phyloP scores from a whole-genome alignment of 2,888 invertebrate genomes.

The Drosophila paranaensis region DNA sequence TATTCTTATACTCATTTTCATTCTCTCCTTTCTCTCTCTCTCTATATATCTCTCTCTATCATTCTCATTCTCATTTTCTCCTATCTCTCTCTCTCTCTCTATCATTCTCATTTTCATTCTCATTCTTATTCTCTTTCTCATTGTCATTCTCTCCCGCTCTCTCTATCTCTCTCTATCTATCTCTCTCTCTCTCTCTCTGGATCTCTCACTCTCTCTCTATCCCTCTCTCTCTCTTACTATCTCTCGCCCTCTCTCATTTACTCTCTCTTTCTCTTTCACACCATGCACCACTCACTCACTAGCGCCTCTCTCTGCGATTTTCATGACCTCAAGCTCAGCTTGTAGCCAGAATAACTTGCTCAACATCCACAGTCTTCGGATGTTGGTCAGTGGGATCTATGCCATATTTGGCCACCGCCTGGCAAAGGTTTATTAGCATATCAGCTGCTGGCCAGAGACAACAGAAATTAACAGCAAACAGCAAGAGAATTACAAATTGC shows the following conservation, averaged over 20 bases:
- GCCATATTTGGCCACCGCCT: slow-evolving; percentile 6
- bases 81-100: no score
- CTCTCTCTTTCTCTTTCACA: no score
- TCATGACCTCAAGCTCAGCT: not conserved
- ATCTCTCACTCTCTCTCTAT: no score
- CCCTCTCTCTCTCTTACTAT: no score
- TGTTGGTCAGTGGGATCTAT: slow-evolving; percentile 11
- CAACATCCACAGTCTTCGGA: not conserved
- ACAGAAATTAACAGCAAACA: slow-evolving; percentile 11
- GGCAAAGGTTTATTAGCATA: slow-evolving; percentile 36
- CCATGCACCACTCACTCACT: not conserved
- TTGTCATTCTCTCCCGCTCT: no score
- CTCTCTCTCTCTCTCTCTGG: no score
- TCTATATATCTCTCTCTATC: no score
- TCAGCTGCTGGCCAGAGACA: slow-evolving; percentile 3
- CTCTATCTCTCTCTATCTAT: no score
- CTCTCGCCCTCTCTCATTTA: not conserved
- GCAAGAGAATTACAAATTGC: slow-evolving; percentile 49
- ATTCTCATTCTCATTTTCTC: no score
- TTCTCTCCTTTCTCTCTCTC: fast-evolving
- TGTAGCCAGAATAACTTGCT: not conserved
- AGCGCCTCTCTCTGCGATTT: slow-evolving; percentile 6
- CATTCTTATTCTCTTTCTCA: no score
- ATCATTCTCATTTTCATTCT: no score
- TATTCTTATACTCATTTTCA: no score